phyloP scores from a whole-genome alignment of 2,113 vertebrate species.

The Etheostoma spectabile region DNA sequence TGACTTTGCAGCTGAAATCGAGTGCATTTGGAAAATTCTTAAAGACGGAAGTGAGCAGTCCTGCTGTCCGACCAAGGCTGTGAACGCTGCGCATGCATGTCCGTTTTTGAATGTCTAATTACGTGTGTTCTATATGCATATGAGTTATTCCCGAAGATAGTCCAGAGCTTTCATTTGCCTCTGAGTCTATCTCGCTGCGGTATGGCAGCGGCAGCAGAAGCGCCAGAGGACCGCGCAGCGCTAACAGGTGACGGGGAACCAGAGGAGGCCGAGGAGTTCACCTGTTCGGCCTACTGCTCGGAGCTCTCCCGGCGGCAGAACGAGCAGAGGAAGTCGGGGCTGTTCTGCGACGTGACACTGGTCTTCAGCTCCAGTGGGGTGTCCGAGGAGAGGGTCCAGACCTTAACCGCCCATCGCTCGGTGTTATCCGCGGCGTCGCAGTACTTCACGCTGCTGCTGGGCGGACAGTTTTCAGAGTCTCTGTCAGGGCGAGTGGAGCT shows the following conservation, averaged over 20 bases:
- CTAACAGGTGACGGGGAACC: slow-evolving; percentile 76
- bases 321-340: slow-evolving; percentile 90
- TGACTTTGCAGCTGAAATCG: background rate
- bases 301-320: slow-evolving; percentile 92
- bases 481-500: slow-evolving; percentile 91
- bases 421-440: slow-evolving; percentile 94
- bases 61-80: slow-evolving; percentile 4
- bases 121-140: slow-evolving; percentile 48
- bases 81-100: slow-evolving; percentile 63
- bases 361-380: slow-evolving; percentile 85
- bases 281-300: slow-evolving; percentile 88
- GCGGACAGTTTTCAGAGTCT: slow-evolving; percentile 91
- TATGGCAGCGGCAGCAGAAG: slow-evolving; percentile 77
- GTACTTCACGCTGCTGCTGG: slow-evolving; percentile 92
- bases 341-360: slow-evolving; percentile 92
- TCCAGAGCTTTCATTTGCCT: slow-evolving; percentile 24
- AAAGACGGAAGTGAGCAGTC: slow-evolving; percentile 66
- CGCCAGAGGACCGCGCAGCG: slow-evolving; percentile 57
- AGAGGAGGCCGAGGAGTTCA: slow-evolving; percentile 90
- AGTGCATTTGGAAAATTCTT: slow-evolving; percentile 11
- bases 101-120: slow-evolving; percentile 55
- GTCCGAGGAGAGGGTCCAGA: slow-evolving; percentile 48
- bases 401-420: slow-evolving; percentile 91
- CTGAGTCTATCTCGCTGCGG: slow-evolving; percentile 38
- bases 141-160: slow-evolving; percentile 54